Evolutionary conservation across 2,113 vertebrate genomes (phyloP).

Genomic region (Oncorhynchus mykiss): DNA sequence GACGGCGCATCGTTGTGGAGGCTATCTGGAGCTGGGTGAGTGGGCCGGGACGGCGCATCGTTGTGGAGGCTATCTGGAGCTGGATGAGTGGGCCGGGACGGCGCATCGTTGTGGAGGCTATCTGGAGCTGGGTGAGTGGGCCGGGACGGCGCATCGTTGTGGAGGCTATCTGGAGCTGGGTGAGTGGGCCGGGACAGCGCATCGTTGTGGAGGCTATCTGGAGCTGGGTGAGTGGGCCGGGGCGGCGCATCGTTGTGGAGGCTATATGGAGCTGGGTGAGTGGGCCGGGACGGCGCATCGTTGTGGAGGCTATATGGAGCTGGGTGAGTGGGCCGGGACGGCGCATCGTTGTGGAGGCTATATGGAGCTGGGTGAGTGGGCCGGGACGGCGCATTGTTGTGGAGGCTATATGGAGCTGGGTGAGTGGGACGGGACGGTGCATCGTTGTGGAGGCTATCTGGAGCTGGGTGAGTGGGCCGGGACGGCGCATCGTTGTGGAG

Average conservation of each 20-base stretch:
- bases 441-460: constrained; percentile 49
- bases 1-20: constrained; percentile 30
- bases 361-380: constrained; percentile 33
- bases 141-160: no score
- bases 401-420: constrained; percentile 56
- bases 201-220: constrained; percentile 49
- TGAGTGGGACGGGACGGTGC: no score
- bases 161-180: constrained; percentile 56
- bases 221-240: constrained; percentile 12
- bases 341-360: constrained; percentile 38
- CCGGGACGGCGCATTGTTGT: no score
- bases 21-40: constrained; percentile 42
- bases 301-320: constrained; percentile 55
- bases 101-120: constrained; percentile 38
- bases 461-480: constrained; percentile 14
- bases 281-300: no score
- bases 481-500: constrained; percentile 29
- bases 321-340: neutral
- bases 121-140: constrained; percentile 33
- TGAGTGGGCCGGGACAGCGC: no score
- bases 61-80: constrained; percentile 55
- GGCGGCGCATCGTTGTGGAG: constrained; percentile 29
- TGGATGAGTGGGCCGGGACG: neutral
- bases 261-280: constrained; percentile 41
- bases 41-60: no score